These are phyloP conservation scores for Sparus aurata DNA, from an alignment of 2,797 vertebrate genomes.

Conservation along the genomic window DNA sequence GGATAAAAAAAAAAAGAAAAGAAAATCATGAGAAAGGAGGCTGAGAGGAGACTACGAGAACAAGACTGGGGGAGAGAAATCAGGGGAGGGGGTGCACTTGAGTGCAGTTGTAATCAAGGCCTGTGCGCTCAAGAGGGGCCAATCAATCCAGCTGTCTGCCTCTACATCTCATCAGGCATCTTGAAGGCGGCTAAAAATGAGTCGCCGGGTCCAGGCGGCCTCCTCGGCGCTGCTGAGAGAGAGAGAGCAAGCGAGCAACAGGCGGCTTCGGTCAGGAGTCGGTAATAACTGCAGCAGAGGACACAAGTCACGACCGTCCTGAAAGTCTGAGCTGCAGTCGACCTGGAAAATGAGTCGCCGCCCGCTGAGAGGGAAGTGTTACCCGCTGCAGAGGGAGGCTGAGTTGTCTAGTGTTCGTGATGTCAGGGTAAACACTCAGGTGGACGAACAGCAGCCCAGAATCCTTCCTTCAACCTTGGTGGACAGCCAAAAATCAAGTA, in stretches of 20 bases:
- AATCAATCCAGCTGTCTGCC: slow-evolving; percentile 77
- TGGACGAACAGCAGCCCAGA: neutral
- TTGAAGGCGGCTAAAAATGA: slow-evolving; percentile 67
- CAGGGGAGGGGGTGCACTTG: slow-evolving; percentile 42
- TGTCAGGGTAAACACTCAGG: neutral
- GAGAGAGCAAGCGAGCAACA: slow-evolving; percentile 21
- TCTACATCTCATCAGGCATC: slow-evolving; percentile 77
- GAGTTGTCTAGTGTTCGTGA: neutral
- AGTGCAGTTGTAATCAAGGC: slow-evolving; percentile 81
- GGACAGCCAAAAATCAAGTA: neutral
- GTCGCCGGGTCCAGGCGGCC: slow-evolving; percentile 51
- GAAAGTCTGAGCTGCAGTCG: slow-evolving; percentile 33
- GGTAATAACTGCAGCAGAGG: slow-evolving; percentile 43
- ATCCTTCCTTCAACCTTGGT: neutral
- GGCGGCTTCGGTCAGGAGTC: slow-evolving; percentile 30
- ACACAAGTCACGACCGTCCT: slow-evolving; percentile 14
- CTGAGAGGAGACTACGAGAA: slow-evolving; percentile 42
- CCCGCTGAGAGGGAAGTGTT: neutral
- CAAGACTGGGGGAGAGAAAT: slow-evolving; percentile 37
- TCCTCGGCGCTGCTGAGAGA: slow-evolving; percentile 33
- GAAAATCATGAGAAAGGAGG: slow-evolving; percentile 56
- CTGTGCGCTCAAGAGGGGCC: slow-evolving; percentile 73
- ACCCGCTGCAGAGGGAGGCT: neutral
- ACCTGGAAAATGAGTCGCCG: neutral
- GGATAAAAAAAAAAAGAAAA: slow-evolving; percentile 19